Evolutionary conservation across 2,797 vertebrate genomes (phyloP), one percentile per base, ranked within the genome.

Genomic region (Sebastes minor): DNA sequence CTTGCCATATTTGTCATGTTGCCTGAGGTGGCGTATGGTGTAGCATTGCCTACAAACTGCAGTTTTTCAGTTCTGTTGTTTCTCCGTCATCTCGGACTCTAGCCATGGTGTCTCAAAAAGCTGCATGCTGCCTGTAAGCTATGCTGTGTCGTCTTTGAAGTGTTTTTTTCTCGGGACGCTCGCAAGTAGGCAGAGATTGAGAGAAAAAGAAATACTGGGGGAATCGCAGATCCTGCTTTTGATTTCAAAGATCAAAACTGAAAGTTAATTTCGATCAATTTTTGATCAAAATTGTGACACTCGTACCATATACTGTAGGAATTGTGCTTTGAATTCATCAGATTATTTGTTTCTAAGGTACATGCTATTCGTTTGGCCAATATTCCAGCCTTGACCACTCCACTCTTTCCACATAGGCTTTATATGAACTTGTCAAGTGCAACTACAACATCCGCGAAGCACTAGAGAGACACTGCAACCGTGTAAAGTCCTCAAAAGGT

Each of bases 371-470:
- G 12, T 79, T 55, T 32, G 3, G 4, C 7, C 5, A 61, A 6
- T 61, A 2, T 18, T 80, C 18, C 12, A 8, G 8, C 56, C 0
- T 78, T 86, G 22, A 81, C 60, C 6, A 3, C 57, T 78, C 23
- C 1, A 30, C 53, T 77, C 71, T 86, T 74, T 81, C 11, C 30
- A 65, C 32, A 38, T 25, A 99, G 99, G 98, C 98, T 2, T 95
- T 99, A 49, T 94, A 95, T 87, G 98, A 99, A 91, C 98, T 99
- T 90, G 91, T 98, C 68, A 98, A 96, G 91, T 97, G 97, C 90
- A 96, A 97, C 93, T 98, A 98, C 92, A 97, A 98, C 87, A 88
- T 95, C 46, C 96, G 95, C 56, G 97, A 99, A 94, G 98, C 98
- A 76, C 89, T 98, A 55, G 96, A 97, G 80, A 96, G 95, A 85